These are phyloP conservation scores for Megalurothrips usitatus DNA, from an alignment of 2,888 invertebrate genomes.

Conservation along the genomic window DNA sequence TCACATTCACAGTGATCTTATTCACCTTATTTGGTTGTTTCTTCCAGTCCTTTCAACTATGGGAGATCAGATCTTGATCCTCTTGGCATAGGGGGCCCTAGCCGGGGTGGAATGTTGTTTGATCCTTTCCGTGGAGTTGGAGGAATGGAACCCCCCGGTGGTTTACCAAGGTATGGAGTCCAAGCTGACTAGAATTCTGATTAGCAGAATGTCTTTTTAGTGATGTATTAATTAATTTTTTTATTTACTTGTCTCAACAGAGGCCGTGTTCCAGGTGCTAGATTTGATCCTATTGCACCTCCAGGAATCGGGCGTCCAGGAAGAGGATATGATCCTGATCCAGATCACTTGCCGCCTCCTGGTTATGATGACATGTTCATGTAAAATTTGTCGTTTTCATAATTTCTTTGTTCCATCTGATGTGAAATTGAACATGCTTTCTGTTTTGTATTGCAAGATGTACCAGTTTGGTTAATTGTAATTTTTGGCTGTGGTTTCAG, in stretches of 20 bases:
- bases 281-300: constrained; percentile 83
- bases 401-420: not conserved
- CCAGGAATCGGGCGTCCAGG: constrained; percentile 43
- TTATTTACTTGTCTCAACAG: constrained; percentile 45
- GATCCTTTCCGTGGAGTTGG: constrained; percentile 51
- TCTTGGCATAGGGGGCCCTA: constrained; percentile 52
- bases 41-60: constrained; percentile 47
- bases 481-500: no score
- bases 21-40: not conserved
- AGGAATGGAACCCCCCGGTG: constrained; percentile 50
- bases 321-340: constrained; percentile 54
- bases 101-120: constrained; percentile 66
- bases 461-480: not conserved
- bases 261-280: constrained; percentile 66
- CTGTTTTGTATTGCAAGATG: not conserved
- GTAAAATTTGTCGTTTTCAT: constrained; percentile 46
- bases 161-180: constrained; percentile 52
- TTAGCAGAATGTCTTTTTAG: constrained; percentile 28
- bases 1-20: constrained; percentile 38
- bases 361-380: constrained; percentile 72
- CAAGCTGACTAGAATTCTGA: not conserved
- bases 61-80: constrained; percentile 78
- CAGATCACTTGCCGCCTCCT: constrained; percentile 72
- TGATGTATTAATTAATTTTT: not conserved
- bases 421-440: no score